These are phyloP conservation scores for Chironomus riparius DNA, from an alignment of 2,888 invertebrate genomes.

Conservation along the genomic window DNA sequence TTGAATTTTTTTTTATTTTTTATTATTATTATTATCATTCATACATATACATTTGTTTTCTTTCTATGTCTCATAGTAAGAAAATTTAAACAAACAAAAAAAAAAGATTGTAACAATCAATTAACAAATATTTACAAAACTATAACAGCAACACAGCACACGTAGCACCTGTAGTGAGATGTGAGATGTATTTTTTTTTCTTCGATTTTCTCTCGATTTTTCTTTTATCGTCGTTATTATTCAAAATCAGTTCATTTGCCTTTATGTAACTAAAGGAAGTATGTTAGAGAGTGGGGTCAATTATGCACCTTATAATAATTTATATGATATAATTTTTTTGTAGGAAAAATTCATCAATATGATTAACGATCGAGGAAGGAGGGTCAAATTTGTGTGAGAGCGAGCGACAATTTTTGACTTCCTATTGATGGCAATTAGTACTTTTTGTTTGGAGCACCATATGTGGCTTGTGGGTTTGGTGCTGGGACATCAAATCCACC, in stretches of 20 bases:
- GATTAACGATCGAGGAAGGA: background rate
- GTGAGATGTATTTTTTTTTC: background rate
- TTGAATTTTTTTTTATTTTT: too few species aligned
- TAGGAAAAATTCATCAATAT: background rate
- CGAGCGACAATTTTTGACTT: background rate
- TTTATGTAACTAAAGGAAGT: background rate
- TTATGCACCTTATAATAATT: background rate
- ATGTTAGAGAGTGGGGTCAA: background rate
- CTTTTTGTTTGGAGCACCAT: constrained; percentile 3
- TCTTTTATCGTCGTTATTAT: background rate
- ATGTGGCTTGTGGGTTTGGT: background rate
- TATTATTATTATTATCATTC: too few species aligned
- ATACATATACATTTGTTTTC: too few species aligned
- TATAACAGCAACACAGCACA: background rate
- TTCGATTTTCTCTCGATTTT: background rate
- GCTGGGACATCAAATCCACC: background rate
- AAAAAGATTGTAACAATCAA: background rate
- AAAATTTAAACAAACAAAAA: background rate
- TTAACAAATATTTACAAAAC: background rate
- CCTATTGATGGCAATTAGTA: background rate
- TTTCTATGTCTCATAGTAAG: too few species aligned
- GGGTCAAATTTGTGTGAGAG: background rate
- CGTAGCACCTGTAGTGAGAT: background rate
- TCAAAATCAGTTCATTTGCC: background rate
- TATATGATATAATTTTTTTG: background rate